Conservation (phyloP, 2,113 vertebrate genomes). For the Zosterops borbonicus region DNA sequence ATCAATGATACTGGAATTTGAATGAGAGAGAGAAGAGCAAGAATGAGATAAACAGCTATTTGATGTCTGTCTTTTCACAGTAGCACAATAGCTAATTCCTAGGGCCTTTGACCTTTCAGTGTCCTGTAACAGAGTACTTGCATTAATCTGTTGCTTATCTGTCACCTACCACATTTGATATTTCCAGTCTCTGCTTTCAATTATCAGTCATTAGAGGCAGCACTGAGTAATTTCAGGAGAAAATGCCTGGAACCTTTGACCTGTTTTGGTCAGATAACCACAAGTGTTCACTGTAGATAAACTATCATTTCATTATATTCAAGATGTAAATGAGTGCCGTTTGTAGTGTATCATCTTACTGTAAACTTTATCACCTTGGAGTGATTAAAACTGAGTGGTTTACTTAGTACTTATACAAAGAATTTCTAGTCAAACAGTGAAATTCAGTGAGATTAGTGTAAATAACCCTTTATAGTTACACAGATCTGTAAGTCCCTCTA, state of each 20-base stretch:
- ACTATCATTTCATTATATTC: slow-evolving; percentile 80
- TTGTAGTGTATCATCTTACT: slow-evolving; percentile 68
- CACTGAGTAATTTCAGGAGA: slow-evolving; percentile 79
- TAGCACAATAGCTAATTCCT: slow-evolving; percentile 73
- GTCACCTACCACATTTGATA: slow-evolving; percentile 75
- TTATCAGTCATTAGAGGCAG: slow-evolving; percentile 84
- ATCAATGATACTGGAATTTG: not conserved
- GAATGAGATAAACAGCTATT: slow-evolving; percentile 45
- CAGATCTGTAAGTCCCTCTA: slow-evolving; percentile 8
- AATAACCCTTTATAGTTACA: not conserved
- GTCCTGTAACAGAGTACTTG: slow-evolving; percentile 71
- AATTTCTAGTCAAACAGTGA: slow-evolving; percentile 66
- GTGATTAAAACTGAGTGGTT: slow-evolving; percentile 68
- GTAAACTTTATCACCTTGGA: slow-evolving; percentile 68
- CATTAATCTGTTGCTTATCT: slow-evolving; percentile 78
- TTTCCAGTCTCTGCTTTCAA: slow-evolving; percentile 83
- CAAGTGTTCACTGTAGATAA: slow-evolving; percentile 82
- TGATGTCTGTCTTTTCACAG: slow-evolving; percentile 76
- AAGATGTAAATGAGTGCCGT: slow-evolving; percentile 65
- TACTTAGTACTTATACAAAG: slow-evolving; percentile 63
- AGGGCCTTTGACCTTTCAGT: slow-evolving; percentile 74
- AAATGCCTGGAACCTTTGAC: slow-evolving; percentile 84
- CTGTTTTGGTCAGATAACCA: slow-evolving; percentile 85
- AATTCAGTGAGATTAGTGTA: slow-evolving; percentile 65
- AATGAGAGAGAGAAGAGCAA: not conserved